Percentiles rank a stretch among this genome's conserved stretches.
phyloP scores from a whole-genome alignment of 64 coral and sea anemone species.

The Montipora foliosa region DNA sequence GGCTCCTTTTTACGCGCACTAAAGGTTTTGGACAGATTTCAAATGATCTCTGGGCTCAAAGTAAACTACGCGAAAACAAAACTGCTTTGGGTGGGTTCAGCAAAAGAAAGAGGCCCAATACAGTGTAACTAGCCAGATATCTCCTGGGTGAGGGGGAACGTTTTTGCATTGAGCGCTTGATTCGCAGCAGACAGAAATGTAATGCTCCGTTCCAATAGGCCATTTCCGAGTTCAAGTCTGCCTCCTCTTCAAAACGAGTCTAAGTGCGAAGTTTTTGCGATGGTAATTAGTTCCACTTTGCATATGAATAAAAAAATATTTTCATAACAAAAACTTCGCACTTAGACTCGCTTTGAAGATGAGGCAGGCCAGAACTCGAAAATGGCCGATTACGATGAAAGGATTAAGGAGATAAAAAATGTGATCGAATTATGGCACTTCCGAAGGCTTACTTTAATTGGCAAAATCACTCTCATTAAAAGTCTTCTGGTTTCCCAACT shows the following conservation, averaged over 20 bases:
- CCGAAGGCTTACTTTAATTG: not conserved
- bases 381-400: not conserved
- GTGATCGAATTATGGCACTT: not conserved
- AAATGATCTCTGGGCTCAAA: not conserved
- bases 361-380: too few relatives aligned
- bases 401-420: constrained; percentile 7
- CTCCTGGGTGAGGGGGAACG: not conserved
- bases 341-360: too few relatives aligned
- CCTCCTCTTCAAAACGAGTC: too few relatives aligned
- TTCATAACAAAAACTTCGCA: too few relatives aligned
- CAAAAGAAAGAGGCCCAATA: not conserved
- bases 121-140: not conserved
- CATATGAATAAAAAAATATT: too few relatives aligned
- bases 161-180: not conserved
- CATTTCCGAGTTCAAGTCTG: too few relatives aligned
- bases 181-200: not conserved
- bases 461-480: not conserved
- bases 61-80: not conserved
- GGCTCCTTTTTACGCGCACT: not conserved
- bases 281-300: too few relatives aligned
- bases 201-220: not conserved
- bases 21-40: not conserved
- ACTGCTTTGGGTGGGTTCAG: not conserved
- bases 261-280: too few relatives aligned
- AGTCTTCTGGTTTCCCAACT: not conserved